A percentile compares a stretch with the other conserved stretches of the same genome.
phyloP scores from a whole-genome alignment of 2,113 vertebrate species.

The Varanus salvator region DNA sequence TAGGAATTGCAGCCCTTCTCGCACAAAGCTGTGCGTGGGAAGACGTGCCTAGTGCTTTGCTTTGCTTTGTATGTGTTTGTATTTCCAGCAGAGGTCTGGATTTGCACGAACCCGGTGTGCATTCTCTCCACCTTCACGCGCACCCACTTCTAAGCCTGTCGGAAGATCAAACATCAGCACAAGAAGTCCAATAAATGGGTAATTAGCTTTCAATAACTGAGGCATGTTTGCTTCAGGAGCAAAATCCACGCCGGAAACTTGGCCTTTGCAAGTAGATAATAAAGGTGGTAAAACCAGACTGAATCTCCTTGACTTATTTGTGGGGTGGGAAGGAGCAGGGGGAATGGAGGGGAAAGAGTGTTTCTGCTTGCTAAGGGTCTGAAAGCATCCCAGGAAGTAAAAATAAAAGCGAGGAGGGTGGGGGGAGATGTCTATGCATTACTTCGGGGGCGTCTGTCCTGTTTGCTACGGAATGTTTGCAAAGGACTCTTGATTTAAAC shows the following conservation, averaged over 20 bases:
- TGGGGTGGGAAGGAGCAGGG: background rate
- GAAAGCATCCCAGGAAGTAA: background rate
- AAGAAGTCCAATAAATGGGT: conserved; percentile 28
- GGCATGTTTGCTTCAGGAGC: conserved; percentile 2
- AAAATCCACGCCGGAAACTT: background rate
- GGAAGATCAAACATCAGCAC: background rate
- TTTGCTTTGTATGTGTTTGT: conserved; percentile 25
- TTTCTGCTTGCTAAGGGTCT: background rate
- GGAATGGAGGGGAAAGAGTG: background rate
- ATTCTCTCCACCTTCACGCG: conserved; percentile 59
- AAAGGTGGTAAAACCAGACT: conserved; percentile 2
- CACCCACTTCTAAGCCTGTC: conserved; percentile 30
- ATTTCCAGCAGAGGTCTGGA: conserved; percentile 17
- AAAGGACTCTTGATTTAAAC: background rate
- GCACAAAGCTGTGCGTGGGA: conserved; percentile 42
- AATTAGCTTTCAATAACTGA: conserved; percentile 29
- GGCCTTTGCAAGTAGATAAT: background rate
- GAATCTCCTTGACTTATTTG: background rate
- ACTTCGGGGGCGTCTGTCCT: background rate
- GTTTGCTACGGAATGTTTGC: too few relatives aligned
- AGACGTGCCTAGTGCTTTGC: conserved; percentile 40
- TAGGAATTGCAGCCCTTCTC: conserved; percentile 68
- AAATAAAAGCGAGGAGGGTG: background rate
- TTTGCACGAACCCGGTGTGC: conserved; percentile 46
- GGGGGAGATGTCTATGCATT: background rate